Conservation (phyloP, 1,140 invertebrate species). For the Stratiolaelaps scimitus region DNA sequence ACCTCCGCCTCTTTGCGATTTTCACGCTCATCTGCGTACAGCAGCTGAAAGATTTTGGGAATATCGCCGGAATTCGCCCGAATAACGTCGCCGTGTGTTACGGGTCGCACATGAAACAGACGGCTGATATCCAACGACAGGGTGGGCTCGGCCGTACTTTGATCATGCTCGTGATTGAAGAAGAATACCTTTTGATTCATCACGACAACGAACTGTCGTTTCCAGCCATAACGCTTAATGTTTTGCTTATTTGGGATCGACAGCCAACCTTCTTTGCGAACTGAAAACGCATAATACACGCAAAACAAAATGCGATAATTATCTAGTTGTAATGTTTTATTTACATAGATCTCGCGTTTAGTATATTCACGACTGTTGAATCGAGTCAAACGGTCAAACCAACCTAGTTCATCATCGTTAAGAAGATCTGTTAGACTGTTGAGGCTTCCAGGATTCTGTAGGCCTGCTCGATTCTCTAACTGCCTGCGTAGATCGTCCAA, state of each 20-base stretch:
- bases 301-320: neutral
- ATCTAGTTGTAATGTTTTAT: too few species aligned
- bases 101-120: constrained; percentile 93
- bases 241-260: constrained; percentile 90
- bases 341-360: too few species aligned
- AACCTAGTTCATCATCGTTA: constrained; percentile 45
- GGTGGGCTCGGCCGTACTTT: constrained; percentile 83
- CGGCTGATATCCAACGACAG: constrained; percentile 88
- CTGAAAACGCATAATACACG: constrained; percentile 40
- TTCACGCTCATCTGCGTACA: constrained; percentile 87
- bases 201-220: constrained; percentile 90
- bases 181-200: constrained; percentile 94
- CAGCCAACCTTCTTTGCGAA: constrained; percentile 84
- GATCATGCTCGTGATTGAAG: constrained; percentile 87
- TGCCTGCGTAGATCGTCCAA: neutral
- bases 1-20: constrained; percentile 49
- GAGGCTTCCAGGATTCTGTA: constrained; percentile 53
- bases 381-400: too few species aligned
- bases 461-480: neutral
- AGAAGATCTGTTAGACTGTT: constrained; percentile 74
- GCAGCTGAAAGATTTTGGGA: constrained; percentile 91
- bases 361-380: too few species aligned
- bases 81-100: constrained; percentile 96
- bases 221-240: constrained; percentile 87
- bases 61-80: constrained; percentile 96